These are phyloP conservation scores for Oppia nitens DNA, from an alignment of 1,140 invertebrate genomes.

Conservation along the genomic window DNA sequence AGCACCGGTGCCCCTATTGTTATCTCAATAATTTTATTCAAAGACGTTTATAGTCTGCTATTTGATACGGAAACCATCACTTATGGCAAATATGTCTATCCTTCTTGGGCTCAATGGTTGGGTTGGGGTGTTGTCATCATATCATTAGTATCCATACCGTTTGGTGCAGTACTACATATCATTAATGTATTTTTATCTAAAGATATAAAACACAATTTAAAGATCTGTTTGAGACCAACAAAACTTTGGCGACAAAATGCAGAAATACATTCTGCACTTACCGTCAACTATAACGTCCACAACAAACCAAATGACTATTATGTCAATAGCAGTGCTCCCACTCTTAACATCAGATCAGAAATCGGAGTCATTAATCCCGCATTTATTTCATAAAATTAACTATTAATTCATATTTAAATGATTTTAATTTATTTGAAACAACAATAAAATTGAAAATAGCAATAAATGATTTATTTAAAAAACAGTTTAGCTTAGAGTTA, in stretches of 20 bases:
- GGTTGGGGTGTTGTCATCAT: constrained; percentile 46
- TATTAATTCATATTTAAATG: background rate
- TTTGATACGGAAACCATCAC: constrained; percentile 11
- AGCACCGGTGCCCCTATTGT: constrained; percentile 17
- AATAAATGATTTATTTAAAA: too few species aligned
- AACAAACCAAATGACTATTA: background rate
- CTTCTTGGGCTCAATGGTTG: constrained; percentile 53
- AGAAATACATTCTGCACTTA: background rate
- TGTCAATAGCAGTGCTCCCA: background rate
- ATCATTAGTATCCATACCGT: constrained; percentile 17
- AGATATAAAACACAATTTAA: background rate
- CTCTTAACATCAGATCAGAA: background rate
- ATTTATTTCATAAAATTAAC: background rate
- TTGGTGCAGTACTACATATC: constrained; percentile 9
- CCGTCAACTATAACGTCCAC: background rate
- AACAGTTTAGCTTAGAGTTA: too few species aligned
- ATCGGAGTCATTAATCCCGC: background rate
- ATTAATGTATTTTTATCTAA: background rate
- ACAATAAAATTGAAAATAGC: too few species aligned
- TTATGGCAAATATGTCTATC: constrained; percentile 38
- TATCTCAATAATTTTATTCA: constrained; percentile 12
- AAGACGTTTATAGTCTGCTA: constrained; percentile 25
- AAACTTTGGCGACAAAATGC: background rate
- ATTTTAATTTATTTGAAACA: background rate
- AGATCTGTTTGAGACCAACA: background rate